Base-by-base conservation (phyloP, 1,140 invertebrate species). In the Phymorhynchus buccinoides region DNA sequence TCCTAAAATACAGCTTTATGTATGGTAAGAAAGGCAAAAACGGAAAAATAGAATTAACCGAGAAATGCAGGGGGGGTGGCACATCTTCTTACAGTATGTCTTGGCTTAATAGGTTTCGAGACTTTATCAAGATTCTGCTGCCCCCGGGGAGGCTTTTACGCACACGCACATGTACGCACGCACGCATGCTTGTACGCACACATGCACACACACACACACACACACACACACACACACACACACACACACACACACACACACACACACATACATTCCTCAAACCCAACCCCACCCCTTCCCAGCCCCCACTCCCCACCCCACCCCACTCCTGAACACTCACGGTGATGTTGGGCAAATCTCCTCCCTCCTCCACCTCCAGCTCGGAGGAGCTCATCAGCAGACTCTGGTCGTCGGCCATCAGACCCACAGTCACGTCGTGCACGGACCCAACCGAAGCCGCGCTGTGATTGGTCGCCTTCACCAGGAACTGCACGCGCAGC, bases 391-490 rank as follows among this genome's bases (percentile, higher is more conserved):
- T 80, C 22, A 85, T 39, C 56, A 73, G 35, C 35, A 86, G 62
- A 7, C 68, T 75, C 2, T 73, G 41, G 30, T 56, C 81, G n/a
- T 80, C 62, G 27, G 79, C 30, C 18, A 75, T 52, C 30, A 88
- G 52, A 1, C 83, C 85, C 22, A 88, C 27, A 18, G n/a, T 77
- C 3, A 88, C 78, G 32, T 48, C 80, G 66, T 86, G 84, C 35
- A 2, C n/a, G 39, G 73, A 81, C 30, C 84, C 84, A 18, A 35
- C 48, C 14, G 75, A 86, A 18, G 62, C 73, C 14, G 52, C 30
- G 18, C 37, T 83, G 73, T 79, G 80, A 32, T 88, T 84, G 30
- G 85, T 86, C 39, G 81, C 86, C 41, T 86, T 87, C 66, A 89
- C 56, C 16, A 87, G 41, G 68, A 89, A 68, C 39, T 80, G 66